A percentile compares a stretch with the other conserved stretches of the same genome.
Evolutionary conservation across 37 sponge, comb jelly and placozoan species (phyloP).

Genomic region (Chondrilla cf. caribensis): DNA sequence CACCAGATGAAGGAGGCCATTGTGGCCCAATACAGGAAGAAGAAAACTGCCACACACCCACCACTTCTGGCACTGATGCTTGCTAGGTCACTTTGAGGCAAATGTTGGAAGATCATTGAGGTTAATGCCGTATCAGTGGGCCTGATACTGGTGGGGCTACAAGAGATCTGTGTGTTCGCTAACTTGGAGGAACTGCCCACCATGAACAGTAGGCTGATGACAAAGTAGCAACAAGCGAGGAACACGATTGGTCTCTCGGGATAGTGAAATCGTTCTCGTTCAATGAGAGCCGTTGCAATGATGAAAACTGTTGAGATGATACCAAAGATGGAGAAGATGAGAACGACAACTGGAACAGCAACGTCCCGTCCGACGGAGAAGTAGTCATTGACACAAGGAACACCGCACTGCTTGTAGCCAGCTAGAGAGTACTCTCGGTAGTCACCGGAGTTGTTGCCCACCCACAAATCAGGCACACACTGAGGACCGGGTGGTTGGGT

Average conservation of each 20-base stretch:
- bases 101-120: constrained; percentile 56
- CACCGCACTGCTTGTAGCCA: constrained; percentile 38
- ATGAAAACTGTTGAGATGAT: constrained; percentile 76
- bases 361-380: constrained; percentile 38
- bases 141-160: not conserved
- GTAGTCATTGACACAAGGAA: constrained; percentile 46
- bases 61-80: constrained; percentile 40
- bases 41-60: constrained; percentile 68
- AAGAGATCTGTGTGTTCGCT: constrained; percentile 46
- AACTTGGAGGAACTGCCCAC: constrained; percentile 70
- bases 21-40: constrained; percentile 73
- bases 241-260: constrained; percentile 93
- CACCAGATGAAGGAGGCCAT: constrained; percentile 87
- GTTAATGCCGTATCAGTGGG: not conserved
- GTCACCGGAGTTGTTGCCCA: constrained; percentile 18
- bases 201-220: constrained; percentile 75
- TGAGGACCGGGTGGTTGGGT: not conserved
- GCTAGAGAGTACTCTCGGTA: constrained; percentile 45
- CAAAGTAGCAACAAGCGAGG: constrained; percentile 73
- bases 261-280: constrained; percentile 82
- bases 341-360: constrained; percentile 49
- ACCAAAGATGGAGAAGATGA: constrained; percentile 67
- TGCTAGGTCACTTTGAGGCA: constrained; percentile 37
- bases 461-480: not conserved
- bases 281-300: constrained; percentile 82